A percentile compares a stretch with the other conserved stretches of the same genome.
Conservation (phyloP, 2,113 vertebrate genomes). For the Lepidothrix coronata region DNA sequence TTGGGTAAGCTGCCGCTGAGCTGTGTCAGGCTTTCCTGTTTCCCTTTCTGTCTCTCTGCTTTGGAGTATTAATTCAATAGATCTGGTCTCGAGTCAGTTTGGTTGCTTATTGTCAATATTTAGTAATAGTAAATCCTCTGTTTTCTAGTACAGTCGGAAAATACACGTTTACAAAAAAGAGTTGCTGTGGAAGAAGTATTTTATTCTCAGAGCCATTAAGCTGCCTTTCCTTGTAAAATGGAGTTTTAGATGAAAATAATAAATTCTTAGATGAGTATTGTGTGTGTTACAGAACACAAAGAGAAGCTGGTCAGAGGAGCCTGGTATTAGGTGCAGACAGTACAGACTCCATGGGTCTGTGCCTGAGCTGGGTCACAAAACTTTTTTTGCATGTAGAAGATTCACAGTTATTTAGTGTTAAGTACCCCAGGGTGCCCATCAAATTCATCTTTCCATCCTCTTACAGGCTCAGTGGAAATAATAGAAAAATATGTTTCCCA, state of each 20-base stretch:
- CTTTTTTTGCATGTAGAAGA: background rate
- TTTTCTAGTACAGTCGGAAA: background rate
- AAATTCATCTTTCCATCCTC: background rate
- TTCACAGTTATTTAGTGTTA: background rate
- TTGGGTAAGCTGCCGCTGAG: background rate
- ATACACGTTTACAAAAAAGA: background rate
- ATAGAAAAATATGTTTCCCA: background rate
- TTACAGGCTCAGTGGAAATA: background rate
- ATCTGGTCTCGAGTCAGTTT: background rate
- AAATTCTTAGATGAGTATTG: background rate
- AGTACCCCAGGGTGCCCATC: background rate
- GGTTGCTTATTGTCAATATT: background rate
- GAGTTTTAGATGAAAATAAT: background rate
- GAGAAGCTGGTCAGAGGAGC: background rate
- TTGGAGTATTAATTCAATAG: background rate
- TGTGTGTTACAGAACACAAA: background rate
- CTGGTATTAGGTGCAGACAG: background rate
- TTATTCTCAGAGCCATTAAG: background rate
- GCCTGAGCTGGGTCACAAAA: background rate
- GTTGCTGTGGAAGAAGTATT: background rate
- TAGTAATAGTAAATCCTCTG: background rate
- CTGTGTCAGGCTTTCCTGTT: conserved; percentile 17
- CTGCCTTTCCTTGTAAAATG: background rate
- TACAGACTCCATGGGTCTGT: background rate
- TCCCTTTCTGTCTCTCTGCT: conserved; percentile 8